Conservation (phyloP, 2,888 invertebrate genomes). For the Margaritifera margaritifera region DNA sequence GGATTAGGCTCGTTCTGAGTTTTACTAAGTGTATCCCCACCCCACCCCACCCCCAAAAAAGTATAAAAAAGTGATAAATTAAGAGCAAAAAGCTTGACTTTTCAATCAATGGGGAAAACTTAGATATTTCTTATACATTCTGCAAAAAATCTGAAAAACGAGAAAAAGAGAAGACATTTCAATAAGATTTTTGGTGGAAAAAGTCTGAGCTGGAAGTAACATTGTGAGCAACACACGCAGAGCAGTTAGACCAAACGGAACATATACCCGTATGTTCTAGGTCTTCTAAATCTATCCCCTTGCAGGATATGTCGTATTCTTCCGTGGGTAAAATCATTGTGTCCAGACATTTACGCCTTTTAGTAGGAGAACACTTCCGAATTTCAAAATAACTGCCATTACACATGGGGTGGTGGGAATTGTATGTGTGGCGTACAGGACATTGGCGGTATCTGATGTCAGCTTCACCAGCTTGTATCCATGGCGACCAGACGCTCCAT, state of each 20-base stretch:
- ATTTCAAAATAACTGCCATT: constrained; percentile 26
- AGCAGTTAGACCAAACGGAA: not conserved
- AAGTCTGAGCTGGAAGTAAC: not conserved
- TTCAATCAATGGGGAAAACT: no score
- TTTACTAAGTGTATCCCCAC: no score
- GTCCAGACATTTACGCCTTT: constrained; percentile 20
- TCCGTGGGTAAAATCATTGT: constrained; percentile 18
- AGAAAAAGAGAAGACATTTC: constrained; percentile 1
- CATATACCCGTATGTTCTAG: constrained; percentile 26
- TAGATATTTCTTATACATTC: no score
- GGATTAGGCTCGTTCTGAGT: no score
- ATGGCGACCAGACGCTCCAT: constrained; percentile 57
- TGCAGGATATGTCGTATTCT: constrained; percentile 33
- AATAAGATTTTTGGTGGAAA: not conserved
- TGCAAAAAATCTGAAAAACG: no score
- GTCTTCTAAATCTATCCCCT: constrained; percentile 44
- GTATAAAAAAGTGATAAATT: no score
- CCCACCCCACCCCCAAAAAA: no score
- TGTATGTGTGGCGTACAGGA: constrained; percentile 16
- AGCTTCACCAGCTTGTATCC: constrained; percentile 50
- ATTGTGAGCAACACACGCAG: not conserved
- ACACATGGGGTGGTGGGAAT: constrained; percentile 10
- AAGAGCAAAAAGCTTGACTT: no score
- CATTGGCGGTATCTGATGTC: constrained; percentile 53
- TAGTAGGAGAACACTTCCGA: constrained; percentile 17